Evolutionary conservation across 37 sponge, comb jelly and placozoan species (phyloP), one percentile per base, ranked within the genome.

Genomic region (Sycon ciliatum): DNA sequence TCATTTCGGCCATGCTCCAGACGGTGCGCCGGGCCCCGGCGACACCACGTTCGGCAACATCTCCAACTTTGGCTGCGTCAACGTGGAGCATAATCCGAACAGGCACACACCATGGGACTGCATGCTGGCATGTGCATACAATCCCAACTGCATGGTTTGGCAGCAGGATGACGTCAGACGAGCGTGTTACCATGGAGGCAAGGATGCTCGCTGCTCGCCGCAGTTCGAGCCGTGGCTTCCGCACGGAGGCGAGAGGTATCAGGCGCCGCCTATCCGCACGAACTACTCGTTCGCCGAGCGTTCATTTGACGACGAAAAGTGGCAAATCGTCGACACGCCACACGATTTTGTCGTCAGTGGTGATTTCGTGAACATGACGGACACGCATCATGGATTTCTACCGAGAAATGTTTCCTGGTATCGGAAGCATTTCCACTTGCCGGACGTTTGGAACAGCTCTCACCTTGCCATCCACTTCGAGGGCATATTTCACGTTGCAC

Each of bases 361-460:
- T 34, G 27, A 13, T 28, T 69, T 57, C 61, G 32, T 53, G 3
- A 16, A 72, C 9, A 23, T n/a, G 20, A n/a, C n/a, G n/a, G 68
- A 26, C 28, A 23, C 39, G 0, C 30, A 30, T 18, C 81, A 74
- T 33, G 81, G 36, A 32, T 80, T 67, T 32, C 68, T 80, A 3
- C 75, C 75, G 16, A 32, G 16, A 9, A 80, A 80, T 34, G 38
- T 67, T 1, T 67, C 81, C 11, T 74, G 75, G 75, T 80, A 80
- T 74, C 74, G 81, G 35, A 80, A 80, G 53, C 81, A 80, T 54
- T 80, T 80, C 55, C 65, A 73, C 13, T 26, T 80, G 6, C 81
- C 81, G 0, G n/a, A 36, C 36, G 81, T 74, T 1, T 80, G 81
- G 81, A 73, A 74, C 30, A 75, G 81, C 2, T 16, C 20, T 9